Evolutionary conservation across 1,140 invertebrate genomes (phyloP).

Genomic region (Rhizoglyphus robini): DNA sequence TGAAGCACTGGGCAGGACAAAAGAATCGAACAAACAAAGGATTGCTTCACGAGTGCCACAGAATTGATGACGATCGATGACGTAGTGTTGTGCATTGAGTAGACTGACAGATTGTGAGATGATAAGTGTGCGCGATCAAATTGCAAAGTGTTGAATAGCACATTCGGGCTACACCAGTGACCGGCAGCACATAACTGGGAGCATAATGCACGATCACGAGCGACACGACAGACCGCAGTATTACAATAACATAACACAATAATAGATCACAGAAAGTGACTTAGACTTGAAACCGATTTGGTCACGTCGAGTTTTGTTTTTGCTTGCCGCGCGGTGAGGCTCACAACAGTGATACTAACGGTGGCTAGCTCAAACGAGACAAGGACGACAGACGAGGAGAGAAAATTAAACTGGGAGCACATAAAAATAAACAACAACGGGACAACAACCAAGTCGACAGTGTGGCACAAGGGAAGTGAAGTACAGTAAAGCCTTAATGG

Average conservation of each 20-base stretch:
- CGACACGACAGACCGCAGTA: no score
- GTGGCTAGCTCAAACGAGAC: not conserved
- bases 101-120: no score
- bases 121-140: no score
- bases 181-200: not conserved
- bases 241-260: not conserved
- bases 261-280: not conserved
- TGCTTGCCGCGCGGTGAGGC: not conserved
- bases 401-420: not conserved
- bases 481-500: not conserved
- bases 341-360: not conserved
- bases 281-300: not conserved
- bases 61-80: no score
- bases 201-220: not conserved
- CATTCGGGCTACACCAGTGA: no score
- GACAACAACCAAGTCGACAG: not conserved
- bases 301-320: not conserved
- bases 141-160: no score
- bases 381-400: not conserved
- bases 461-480: not conserved
- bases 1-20: no score
- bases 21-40: no score
- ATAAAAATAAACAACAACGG: not conserved
- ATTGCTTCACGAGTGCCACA: no score
- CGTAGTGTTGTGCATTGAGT: no score